Evolutionary conservation across 1,140 invertebrate species (phyloP).

Genomic region (Platyscapa corneri): DNA sequence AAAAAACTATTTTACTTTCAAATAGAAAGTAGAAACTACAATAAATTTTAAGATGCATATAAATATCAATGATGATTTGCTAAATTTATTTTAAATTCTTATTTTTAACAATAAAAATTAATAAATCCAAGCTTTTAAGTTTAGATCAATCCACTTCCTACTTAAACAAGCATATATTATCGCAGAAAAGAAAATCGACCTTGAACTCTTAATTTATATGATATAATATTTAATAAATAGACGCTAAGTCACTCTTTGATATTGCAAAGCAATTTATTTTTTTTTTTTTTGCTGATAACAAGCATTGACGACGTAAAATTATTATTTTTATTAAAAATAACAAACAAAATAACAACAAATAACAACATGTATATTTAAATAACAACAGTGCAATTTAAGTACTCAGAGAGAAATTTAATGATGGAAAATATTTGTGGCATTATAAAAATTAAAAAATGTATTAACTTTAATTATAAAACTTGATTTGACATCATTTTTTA

Average conservation of each 20-base stretch:
- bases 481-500: background rate
- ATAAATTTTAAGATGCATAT: background rate
- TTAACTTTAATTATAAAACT: no score
- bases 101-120: background rate
- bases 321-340: conserved; percentile 1
- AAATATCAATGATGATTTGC: background rate
- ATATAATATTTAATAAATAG: conserved; percentile 36
- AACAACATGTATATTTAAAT: no score
- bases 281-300: background rate
- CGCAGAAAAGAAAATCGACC: conserved; percentile 20
- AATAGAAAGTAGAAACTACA: no score
- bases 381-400: background rate
- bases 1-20: no score
- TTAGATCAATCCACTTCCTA: conserved; percentile 29
- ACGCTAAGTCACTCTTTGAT: conserved; percentile 4
- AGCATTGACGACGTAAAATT: conserved; percentile 19
- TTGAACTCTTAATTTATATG: conserved; percentile 33
- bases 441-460: background rate
- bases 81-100: background rate
- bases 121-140: background rate
- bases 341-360: no score
- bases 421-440: background rate
- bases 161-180: conserved; percentile 16
- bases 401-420: background rate
- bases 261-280: conserved; percentile 15